These are phyloP conservation scores for Notothenia coriiceps DNA, from an alignment of 2,113 vertebrate species.

Conservation along the genomic window DNA sequence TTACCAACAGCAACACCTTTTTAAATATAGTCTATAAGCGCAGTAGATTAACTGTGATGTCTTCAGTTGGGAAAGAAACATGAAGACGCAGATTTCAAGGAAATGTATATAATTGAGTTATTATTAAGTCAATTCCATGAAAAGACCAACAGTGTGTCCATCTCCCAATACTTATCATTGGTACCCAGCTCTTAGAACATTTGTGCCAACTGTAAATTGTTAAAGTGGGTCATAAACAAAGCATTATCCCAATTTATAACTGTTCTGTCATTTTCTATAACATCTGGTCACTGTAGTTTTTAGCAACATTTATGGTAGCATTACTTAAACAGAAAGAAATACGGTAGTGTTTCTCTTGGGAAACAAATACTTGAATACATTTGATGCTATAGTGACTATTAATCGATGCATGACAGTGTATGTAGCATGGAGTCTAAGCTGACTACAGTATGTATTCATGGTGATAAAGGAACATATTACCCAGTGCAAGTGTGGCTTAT, in stretches of 20 bases:
- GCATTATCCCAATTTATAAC: too few relatives aligned
- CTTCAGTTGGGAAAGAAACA: not conserved
- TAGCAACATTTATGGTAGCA: not conserved
- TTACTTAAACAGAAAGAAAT: too few relatives aligned
- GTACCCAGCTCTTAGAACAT: not conserved
- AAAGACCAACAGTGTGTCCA: too few relatives aligned
- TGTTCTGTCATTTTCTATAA: not conserved
- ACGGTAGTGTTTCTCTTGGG: not conserved
- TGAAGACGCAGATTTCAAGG: too few relatives aligned
- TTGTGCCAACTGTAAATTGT: not conserved
- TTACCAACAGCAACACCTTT: not conserved
- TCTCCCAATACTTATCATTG: too few relatives aligned
- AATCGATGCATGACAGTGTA: not conserved
- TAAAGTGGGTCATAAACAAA: not conserved
- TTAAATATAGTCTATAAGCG: not conserved
- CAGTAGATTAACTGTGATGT: not conserved
- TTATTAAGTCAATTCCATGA: too few relatives aligned
- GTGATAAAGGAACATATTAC: not conserved
- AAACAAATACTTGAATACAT: not conserved
- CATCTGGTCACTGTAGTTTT: not conserved
- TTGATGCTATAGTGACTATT: not conserved
- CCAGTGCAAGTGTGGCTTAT: not conserved
- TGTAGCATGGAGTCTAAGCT: not conserved
- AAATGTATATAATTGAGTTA: too few relatives aligned
- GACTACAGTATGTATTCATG: not conserved